Evolutionary conservation across 2,888 invertebrate genomes (phyloP).

Genomic region (Metopia argyrocephala): DNA sequence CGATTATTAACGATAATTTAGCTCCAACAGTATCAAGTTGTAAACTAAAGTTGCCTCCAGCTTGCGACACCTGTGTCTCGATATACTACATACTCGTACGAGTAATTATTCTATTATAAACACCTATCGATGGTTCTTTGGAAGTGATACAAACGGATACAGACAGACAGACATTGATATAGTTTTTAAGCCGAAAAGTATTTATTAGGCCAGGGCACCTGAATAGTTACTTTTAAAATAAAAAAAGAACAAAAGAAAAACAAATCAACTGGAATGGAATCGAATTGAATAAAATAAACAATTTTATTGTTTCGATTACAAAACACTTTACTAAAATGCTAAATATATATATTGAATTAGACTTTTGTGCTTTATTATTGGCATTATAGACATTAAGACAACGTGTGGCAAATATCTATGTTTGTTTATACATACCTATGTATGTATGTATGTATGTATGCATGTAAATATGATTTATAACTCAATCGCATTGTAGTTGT

Average conservation of each 20-base stretch:
- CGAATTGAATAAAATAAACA: slow-evolving; percentile 25
- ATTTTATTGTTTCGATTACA: slow-evolving; percentile 62
- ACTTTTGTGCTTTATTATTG: slow-evolving; percentile 52
- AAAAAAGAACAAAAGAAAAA: slow-evolving; percentile 24
- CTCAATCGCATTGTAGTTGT: background rate
- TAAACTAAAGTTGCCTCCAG: slow-evolving; percentile 65
- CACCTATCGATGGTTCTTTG: slow-evolving; percentile 9
- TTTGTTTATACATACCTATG: background rate
- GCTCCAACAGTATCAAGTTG: slow-evolving; percentile 26
- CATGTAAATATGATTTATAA: slow-evolving; percentile 38
- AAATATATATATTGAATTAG: slow-evolving; percentile 55
- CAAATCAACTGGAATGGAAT: too few species aligned
- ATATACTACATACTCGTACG: background rate
- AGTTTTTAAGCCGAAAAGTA: background rate
- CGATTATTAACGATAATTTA: slow-evolving; percentile 8
- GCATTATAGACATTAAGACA: slow-evolving; percentile 30
- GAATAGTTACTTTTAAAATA: slow-evolving; percentile 47
- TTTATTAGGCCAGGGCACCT: slow-evolving; percentile 32
- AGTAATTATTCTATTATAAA: slow-evolving; percentile 14
- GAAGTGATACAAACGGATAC: slow-evolving; percentile 45
- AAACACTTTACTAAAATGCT: slow-evolving; percentile 43
- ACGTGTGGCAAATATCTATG: slow-evolving; percentile 1
- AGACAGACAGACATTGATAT: background rate
- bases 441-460: background rate
- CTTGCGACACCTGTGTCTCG: slow-evolving; percentile 63